Evolutionary conservation across 2,888 invertebrate species (phyloP).

Genomic region (Lycaena phlaeas): DNA sequence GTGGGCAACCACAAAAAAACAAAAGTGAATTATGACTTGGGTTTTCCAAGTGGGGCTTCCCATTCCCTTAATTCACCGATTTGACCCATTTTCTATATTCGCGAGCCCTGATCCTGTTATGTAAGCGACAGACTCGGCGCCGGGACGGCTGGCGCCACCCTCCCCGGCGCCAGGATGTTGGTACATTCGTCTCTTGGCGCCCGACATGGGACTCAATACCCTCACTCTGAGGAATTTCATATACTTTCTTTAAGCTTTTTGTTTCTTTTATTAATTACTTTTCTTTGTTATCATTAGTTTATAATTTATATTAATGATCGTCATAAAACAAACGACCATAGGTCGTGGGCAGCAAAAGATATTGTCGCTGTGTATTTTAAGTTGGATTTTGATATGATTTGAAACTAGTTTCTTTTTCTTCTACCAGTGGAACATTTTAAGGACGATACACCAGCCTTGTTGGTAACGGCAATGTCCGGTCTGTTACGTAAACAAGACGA

Average conservation of each 20-base stretch:
- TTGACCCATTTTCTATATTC: constrained; percentile 13
- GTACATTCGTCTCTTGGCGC: constrained; percentile 30
- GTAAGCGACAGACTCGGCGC: constrained; percentile 67
- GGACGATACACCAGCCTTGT: too few relatives aligned
- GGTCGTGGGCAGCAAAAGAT: too few relatives aligned
- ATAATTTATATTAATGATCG: too few relatives aligned
- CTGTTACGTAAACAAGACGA: too few relatives aligned
- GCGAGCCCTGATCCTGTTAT: constrained; percentile 32
- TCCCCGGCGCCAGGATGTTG: constrained; percentile 8
- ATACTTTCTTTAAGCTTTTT: neutral
- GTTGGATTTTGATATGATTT: too few relatives aligned
- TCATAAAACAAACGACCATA: too few relatives aligned
- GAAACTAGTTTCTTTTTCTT: too few relatives aligned
- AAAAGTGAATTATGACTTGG: constrained; percentile 7
- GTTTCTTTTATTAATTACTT: neutral
- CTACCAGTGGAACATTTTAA: too few relatives aligned
- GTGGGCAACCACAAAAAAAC: too few relatives aligned
- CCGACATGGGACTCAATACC: constrained; percentile 32
- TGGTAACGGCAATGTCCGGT: too few relatives aligned
- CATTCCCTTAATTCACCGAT: constrained; percentile 9
- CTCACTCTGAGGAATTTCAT: constrained; percentile 9
- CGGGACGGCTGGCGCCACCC: constrained; percentile 65
- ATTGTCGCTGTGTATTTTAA: too few relatives aligned
- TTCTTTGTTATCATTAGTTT: too few relatives aligned
- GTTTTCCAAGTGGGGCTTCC: neutral